Evolutionary conservation across 2,888 invertebrate species (phyloP), one percentile per base, ranked within the genome.

Genomic region (Argyresthia goedartella): DNA sequence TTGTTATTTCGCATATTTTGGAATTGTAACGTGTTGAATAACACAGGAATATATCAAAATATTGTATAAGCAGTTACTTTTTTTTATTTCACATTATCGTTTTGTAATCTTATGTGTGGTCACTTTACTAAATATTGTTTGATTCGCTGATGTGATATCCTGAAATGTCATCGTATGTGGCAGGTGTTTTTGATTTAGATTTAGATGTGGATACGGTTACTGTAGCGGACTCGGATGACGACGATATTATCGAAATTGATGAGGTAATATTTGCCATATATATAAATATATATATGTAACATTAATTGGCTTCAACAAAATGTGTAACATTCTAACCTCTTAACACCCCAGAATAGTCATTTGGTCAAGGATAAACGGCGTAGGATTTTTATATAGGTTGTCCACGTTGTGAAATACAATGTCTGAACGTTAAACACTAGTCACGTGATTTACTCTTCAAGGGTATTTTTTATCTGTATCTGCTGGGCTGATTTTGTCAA

Each of bases 141-240:
- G 33, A 11, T 15, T 75, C 73, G 79, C 82, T 81, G 76, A 85
- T 85, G 85, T 84, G 79, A 80, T 76, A 79, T 69, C 79, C 66
- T 81, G 85, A 82, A 80, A 87, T 87, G 87, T 87, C 87, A 85
- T 87, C 87, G 64, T 86, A 85, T 84, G 93, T 93, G 92, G 93
- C 93, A 78, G 96, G 94, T 82, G 94, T 97, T 79, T 97, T 97
- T 84, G 96, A 96, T 89, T 92, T 97, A 81, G 97, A 97, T 85
- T 89, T 97, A 72, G 91, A 91, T 76, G 85, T 86, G 66, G 89
- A 89, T 75, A 87, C 89, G 56, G 88, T 89, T 63, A 86, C 88
- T 57, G 87, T 90, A 61, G 91, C 89, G 70, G 92, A 93, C 76
- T 92, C 93, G 73, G 94, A 94, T 68, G 93, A 95, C 65, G 96